phyloP scores from a whole-genome alignment of 2,888 invertebrate species.

The Eupithecia subfuscata region DNA sequence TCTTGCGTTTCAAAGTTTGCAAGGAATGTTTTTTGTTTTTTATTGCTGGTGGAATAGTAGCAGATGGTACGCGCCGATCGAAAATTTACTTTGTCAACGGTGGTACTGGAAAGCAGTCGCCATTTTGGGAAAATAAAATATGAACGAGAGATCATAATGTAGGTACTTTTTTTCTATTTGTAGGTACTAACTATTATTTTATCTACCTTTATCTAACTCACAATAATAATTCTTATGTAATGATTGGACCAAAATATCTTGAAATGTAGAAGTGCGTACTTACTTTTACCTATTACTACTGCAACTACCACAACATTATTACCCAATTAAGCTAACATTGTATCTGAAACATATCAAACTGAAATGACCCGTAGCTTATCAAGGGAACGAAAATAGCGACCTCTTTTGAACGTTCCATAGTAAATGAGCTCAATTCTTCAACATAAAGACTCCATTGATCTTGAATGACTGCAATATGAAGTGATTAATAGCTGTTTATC shows the following conservation, averaged over 20 bases:
- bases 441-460: constrained; percentile 70
- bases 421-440: constrained; percentile 61
- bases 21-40: constrained; percentile 21
- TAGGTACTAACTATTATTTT: neutral
- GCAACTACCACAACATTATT: neutral
- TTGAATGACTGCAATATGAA: constrained; percentile 66
- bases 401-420: constrained; percentile 59
- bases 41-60: constrained; percentile 21
- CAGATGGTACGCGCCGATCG: constrained; percentile 12
- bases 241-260: too few species aligned
- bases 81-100: neutral
- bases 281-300: neutral
- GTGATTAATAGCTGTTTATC: constrained; percentile 64
- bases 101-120: neutral
- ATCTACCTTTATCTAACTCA: too few species aligned
- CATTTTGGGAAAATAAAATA: neutral
- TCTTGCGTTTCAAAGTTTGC: constrained; percentile 24
- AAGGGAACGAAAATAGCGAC: constrained; percentile 50
- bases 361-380: constrained; percentile 47
- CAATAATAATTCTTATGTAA: too few species aligned
- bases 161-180: neutral
- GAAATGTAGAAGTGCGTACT: too few species aligned
- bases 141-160: neutral
- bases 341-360: constrained; percentile 5
- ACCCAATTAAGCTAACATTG: neutral